These are phyloP conservation scores for Netelia inedita DNA, from an alignment of 2,888 invertebrate genomes.

Conservation along the genomic window DNA sequence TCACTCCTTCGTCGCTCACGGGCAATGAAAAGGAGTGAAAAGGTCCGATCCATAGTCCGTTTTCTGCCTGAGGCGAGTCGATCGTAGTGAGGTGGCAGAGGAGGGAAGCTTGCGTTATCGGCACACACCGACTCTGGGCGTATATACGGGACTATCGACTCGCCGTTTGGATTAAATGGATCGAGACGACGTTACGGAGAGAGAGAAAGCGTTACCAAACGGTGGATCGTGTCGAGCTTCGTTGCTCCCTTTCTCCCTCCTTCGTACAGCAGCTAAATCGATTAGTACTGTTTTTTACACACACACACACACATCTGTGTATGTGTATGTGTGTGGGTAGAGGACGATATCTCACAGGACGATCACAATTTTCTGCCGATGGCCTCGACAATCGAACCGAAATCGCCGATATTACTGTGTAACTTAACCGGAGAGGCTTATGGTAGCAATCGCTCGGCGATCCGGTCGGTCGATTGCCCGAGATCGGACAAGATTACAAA, in stretches of 20 bases:
- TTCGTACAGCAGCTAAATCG: conserved; percentile 49
- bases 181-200: conserved; percentile 10
- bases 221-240: conserved; percentile 1
- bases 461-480: background rate
- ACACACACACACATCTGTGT: background rate
- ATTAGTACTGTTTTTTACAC: conserved; percentile 37
- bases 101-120: conserved; percentile 10
- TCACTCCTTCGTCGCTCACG: background rate
- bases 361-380: conserved; percentile 51
- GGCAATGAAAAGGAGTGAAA: conserved; percentile 22
- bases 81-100: background rate
- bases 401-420: conserved; percentile 38
- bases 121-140: background rate
- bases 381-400: conserved; percentile 27
- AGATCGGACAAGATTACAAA: conserved; percentile 35
- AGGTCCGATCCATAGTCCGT: background rate
- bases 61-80: background rate
- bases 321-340: background rate
- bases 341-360: conserved; percentile 37
- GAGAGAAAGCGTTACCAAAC: conserved; percentile 12
- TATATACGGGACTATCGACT: conserved; percentile 19
- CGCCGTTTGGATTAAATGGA: conserved; percentile 28
- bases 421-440: conserved; percentile 7
- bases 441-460: conserved; percentile 1
- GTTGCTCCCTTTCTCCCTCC: background rate